Evolutionary conservation across 2,888 invertebrate genomes (phyloP), one percentile per base, ranked within the genome.

Genomic region (Pseudococcus viburni): DNA sequence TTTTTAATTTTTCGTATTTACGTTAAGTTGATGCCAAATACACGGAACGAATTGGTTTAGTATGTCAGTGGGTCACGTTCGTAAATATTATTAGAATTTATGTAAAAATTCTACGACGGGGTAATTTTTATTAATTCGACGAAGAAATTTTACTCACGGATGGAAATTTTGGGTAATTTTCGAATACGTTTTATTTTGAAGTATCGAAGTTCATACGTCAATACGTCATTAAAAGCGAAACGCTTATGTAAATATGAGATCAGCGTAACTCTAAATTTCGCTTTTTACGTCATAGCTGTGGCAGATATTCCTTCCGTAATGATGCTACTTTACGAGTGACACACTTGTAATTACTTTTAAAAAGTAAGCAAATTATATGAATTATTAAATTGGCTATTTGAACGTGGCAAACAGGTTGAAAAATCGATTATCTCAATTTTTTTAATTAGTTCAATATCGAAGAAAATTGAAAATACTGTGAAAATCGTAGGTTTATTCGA

Each of bases 151-250:
- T 12, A 9, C 8, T 64, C 42, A 42, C 9, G 42, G 9, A 42
- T 42, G 42, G 8, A 64, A 19, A 22, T 22, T 64, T 22, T 22
- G 1, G 22, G 22, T 64, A 22, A 64, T 22, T 73, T 73, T 39
- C 7, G 17, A 73, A 33, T 15, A 6, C 8, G 64, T 0, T 19
- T 59, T 19, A 22, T 64, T 64, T 11, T 3, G 12, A 64, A 64
- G 9, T 64, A 22, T 9, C 64, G 12, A 64, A 64, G 22, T n/a
- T 15, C 11, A 64, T 22, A 1, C 6, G 64, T 64, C 1, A 12
- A 73, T 73, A 73, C 73, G 73, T 73, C 73, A 73, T 73, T 33
- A 33, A 73, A 73, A 73, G 33, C 33, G 73, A 73, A 73, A 73
- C 33, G 73, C 68, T 68, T 68, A 68, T 68, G 68, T 68, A 68